Conservation (phyloP, 1,140 invertebrate species). For the Tetramorium parvispinum region DNA sequence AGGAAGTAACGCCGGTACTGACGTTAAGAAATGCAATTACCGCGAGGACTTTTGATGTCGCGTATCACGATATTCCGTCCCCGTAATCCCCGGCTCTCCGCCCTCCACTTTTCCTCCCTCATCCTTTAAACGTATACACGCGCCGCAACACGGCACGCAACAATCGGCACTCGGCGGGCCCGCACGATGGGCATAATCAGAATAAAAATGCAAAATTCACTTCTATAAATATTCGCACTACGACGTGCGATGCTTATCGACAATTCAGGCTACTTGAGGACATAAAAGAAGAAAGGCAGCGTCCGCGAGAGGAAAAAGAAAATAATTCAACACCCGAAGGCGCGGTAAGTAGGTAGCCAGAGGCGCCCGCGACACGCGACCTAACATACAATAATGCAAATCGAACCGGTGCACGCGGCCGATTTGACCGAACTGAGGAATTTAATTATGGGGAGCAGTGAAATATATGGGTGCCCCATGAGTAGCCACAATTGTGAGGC, state of each 20-base stretch:
- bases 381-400: slow-evolving; percentile 70
- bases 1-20: background rate
- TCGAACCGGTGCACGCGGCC: slow-evolving; percentile 60
- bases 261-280: slow-evolving; percentile 50
- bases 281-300: slow-evolving; percentile 52
- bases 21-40: slow-evolving; percentile 60
- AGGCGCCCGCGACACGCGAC: slow-evolving; percentile 63
- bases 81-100: background rate
- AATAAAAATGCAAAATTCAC: slow-evolving; percentile 57
- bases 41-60: slow-evolving; percentile 58
- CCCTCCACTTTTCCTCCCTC: background rate
- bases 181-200: slow-evolving; percentile 46
- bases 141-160: slow-evolving; percentile 5
- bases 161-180: background rate
- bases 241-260: slow-evolving; percentile 60
- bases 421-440: slow-evolving; percentile 56
- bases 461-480: background rate
- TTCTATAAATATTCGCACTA: slow-evolving; percentile 56
- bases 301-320: background rate
- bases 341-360: slow-evolving; percentile 52
- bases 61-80: slow-evolving; percentile 62
- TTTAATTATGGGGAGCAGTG: background rate
- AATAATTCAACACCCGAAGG: slow-evolving; percentile 54
- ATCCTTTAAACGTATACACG: background rate
- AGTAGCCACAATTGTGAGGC: background rate